These are phyloP conservation scores for Cantharis rufa DNA, from an alignment of 2,888 invertebrate species.

Conservation along the genomic window DNA sequence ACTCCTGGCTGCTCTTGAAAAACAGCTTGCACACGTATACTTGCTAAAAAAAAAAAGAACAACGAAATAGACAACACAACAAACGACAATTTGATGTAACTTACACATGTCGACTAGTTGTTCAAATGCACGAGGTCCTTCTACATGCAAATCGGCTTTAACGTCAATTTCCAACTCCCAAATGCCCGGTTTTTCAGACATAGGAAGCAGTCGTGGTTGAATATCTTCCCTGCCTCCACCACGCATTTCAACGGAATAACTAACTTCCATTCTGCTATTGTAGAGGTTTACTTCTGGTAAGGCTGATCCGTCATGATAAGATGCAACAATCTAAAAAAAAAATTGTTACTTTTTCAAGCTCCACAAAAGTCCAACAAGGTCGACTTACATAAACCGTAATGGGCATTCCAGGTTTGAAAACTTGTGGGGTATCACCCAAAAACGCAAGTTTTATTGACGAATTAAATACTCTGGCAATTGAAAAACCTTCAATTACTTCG, in stretches of 20 bases:
- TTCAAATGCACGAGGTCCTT: conserved; percentile 44
- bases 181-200: conserved; percentile 71
- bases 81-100: neutral
- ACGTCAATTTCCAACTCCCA: conserved; percentile 85
- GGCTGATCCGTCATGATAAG: conserved; percentile 89
- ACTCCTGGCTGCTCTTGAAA: conserved; percentile 72
- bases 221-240: conserved; percentile 69
- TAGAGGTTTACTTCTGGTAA: conserved; percentile 67
- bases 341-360: neutral
- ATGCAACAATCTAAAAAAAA: conserved; percentile 76
- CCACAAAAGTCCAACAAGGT: too few relatives aligned
- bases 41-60: conserved; percentile 27
- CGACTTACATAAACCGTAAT: conserved; percentile 81
- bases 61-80: neutral
- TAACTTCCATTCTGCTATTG: conserved; percentile 70
- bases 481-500: conserved; percentile 84
- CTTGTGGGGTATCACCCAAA: conserved; percentile 87
- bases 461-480: conserved; percentile 85
- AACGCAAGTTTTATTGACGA: conserved; percentile 82
- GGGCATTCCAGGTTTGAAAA: conserved; percentile 95
- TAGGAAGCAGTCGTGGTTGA: conserved; percentile 66
- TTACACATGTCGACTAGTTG: conserved; percentile 46
- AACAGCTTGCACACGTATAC: conserved; percentile 62
- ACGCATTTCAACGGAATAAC: conserved; percentile 64
- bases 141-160: conserved; percentile 63